Conservation (phyloP, 1,140 invertebrate genomes). For the Trichonephila inaurata region DNA sequence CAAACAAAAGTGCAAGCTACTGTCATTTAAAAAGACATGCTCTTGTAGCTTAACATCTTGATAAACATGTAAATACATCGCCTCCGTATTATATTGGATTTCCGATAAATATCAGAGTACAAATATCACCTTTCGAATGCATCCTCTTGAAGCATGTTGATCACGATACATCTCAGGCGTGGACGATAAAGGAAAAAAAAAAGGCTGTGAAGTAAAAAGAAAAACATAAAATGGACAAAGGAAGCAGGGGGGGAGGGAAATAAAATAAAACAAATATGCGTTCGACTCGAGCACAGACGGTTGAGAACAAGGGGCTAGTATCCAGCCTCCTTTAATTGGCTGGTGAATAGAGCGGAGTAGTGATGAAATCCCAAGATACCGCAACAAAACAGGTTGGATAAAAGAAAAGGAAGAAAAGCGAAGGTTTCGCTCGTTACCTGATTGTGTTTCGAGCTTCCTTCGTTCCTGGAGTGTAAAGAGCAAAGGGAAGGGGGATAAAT, state of each 20-base stretch:
- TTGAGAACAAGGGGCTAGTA: conserved; percentile 19
- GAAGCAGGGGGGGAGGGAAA: not conserved
- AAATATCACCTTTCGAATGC: not conserved
- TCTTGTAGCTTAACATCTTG: no score
- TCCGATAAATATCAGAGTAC: no score
- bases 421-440: conserved; percentile 60
- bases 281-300: not conserved
- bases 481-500: conserved; percentile 33
- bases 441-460: conserved; percentile 52
- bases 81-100: no score
- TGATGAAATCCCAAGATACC: conserved; percentile 56
- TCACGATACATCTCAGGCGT: not conserved
- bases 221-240: not conserved
- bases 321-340: conserved; percentile 31
- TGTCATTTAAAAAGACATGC: no score
- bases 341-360: conserved; percentile 18
- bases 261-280: conserved; percentile 10
- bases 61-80: no score
- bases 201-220: not conserved
- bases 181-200: not conserved
- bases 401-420: conserved; percentile 11
- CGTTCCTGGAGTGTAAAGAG: conserved; percentile 51
- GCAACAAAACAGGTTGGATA: conserved; percentile 49
- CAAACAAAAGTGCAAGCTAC: no score
- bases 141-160: not conserved